Conservation (phyloP, 2,888 invertebrate genomes). For the Clunio marinus region DNA sequence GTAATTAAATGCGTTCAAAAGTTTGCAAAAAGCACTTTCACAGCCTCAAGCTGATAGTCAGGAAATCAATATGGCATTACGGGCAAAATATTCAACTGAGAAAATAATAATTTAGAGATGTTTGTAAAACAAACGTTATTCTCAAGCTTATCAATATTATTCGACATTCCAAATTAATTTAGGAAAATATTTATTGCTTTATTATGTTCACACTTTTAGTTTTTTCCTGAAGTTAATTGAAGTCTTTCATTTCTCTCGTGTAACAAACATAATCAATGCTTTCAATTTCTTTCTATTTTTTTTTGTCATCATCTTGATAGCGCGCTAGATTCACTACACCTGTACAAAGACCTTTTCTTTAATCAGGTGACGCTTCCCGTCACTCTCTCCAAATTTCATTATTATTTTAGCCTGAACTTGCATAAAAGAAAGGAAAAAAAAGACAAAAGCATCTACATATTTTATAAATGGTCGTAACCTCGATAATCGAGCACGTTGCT, state of each 20-base stretch:
- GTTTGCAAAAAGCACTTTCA: slow-evolving; percentile 23
- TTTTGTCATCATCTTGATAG: not conserved
- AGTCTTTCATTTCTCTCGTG: not conserved
- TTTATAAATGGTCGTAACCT: not conserved
- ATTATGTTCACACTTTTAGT: not conserved
- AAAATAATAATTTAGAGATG: too few relatives aligned
- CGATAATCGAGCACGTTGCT: not conserved
- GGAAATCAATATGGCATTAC: too few relatives aligned
- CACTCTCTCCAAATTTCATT: not conserved
- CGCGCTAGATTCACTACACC: not conserved
- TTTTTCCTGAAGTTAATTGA: not conserved
- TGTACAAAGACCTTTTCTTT: too few relatives aligned
- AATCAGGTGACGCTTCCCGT: not conserved
- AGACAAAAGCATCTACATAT: not conserved
- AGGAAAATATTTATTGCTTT: too few relatives aligned
- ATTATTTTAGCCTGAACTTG: not conserved
- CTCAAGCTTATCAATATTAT: too few relatives aligned
- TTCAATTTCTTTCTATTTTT: not conserved
- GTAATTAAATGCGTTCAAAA: slow-evolving; percentile 9
- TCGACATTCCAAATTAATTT: too few relatives aligned
- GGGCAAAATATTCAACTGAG: too few relatives aligned
- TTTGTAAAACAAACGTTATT: too few relatives aligned
- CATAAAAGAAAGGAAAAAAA: not conserved
- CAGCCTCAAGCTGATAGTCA: slow-evolving; percentile 25
- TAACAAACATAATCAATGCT: not conserved